Percentiles rank a stretch among this genome's conserved stretches.
phyloP scores from a whole-genome alignment of 1,140 invertebrate genomes.

The Lerema accius region DNA sequence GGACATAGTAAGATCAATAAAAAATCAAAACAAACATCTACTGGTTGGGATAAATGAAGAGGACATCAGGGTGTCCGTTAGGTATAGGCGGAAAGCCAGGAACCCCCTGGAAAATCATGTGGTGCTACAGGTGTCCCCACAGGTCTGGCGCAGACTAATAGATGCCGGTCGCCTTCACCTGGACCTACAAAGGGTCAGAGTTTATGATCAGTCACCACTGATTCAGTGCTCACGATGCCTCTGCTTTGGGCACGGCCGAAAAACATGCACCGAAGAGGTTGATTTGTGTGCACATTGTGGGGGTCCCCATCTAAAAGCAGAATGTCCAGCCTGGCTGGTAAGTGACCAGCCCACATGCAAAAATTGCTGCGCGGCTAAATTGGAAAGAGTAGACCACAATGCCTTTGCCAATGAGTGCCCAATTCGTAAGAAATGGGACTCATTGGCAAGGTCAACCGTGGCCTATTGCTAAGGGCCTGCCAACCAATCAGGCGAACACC shows the following conservation, averaged over 20 bases:
- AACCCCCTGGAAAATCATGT: constrained; percentile 23
- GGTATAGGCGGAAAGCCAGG: constrained; percentile 22
- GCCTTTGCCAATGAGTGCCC: constrained; percentile 6
- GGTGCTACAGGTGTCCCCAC: constrained; percentile 26
- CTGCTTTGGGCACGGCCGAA: constrained; percentile 4
- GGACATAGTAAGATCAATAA: constrained; percentile 25
- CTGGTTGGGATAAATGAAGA: constrained; percentile 6
- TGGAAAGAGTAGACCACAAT: constrained; percentile 2
- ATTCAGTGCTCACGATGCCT: constrained; percentile 18
- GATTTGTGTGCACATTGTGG: constrained; percentile 21
- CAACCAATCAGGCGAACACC: not conserved
- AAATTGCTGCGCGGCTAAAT: constrained; percentile 7
- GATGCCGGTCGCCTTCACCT: not conserved
- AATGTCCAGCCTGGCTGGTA: not conserved
- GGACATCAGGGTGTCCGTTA: constrained; percentile 4
- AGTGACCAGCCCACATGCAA: not conserved
- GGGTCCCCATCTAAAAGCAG: not conserved
- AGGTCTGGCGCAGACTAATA: not conserved
- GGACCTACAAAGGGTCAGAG: not conserved
- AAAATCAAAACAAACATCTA: constrained; percentile 30
- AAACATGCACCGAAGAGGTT: not conserved
- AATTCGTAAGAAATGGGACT: constrained; percentile 1
- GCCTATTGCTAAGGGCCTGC: constrained; percentile 17
- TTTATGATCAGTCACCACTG: constrained; percentile 6
- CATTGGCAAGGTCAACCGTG: constrained; percentile 3